These are phyloP conservation scores for Yponomeuta cagnagella DNA, from an alignment of 2,888 invertebrate species.

Conservation along the genomic window DNA sequence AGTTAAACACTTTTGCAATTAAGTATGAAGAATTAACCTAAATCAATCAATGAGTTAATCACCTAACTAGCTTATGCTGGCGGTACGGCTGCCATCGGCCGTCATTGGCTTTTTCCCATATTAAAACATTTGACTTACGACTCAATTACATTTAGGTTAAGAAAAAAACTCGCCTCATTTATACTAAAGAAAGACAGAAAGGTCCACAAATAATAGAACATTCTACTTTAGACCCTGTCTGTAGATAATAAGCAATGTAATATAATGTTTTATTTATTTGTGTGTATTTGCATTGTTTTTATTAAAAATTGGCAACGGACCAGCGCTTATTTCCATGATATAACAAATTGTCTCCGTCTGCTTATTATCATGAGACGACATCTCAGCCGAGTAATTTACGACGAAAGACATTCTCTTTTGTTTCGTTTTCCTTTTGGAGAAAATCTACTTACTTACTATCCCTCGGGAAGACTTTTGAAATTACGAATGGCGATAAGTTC, in stretches of 20 bases:
- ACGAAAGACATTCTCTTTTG: background rate
- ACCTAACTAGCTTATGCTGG: no score
- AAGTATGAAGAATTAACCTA: no score
- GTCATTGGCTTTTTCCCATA: no score
- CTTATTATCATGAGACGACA: constrained; percentile 9
- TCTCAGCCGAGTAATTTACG: constrained; percentile 5
- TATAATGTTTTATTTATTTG: background rate
- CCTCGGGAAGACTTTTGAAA: background rate
- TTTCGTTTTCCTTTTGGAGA: background rate
- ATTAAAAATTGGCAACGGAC: constrained; percentile 2
- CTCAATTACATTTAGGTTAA: no score
- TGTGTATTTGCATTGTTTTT: background rate
- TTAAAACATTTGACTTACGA: no score
- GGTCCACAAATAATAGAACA: background rate
- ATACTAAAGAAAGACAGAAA: background rate
- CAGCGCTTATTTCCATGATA: constrained; percentile 8
- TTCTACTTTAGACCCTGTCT: background rate
- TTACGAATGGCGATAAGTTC: background rate
- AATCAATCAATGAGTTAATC: no score
- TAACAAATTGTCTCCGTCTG: constrained; percentile 7
- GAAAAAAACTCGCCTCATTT: background rate
- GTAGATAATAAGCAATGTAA: background rate
- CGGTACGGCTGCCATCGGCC: no score
- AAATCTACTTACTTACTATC: background rate
- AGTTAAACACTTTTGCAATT: no score